Evolutionary conservation across 1,140 invertebrate species (phyloP), one percentile per base, ranked within the genome.

Genomic region (Pectinophora gossypiella): DNA sequence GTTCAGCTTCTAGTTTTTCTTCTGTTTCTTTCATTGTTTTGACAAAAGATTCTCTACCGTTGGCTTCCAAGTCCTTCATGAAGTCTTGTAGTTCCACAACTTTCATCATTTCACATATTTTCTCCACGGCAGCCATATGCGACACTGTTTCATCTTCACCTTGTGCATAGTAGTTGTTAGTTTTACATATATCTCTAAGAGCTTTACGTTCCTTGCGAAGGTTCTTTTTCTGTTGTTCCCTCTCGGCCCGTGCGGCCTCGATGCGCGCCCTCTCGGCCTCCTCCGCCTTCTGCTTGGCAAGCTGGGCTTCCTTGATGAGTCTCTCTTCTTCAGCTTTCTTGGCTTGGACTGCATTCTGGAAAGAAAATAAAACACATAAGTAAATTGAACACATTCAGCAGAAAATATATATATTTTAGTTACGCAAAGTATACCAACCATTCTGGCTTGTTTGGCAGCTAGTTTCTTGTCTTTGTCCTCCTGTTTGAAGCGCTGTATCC

Each of bases 401-500:
- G n/a, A n/a, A n/a, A n/a, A n/a, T n/a, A n/a, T n/a, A n/a, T n/a
- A n/a, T n/a, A n/a, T n/a, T n/a, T n/a, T n/a, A n/a, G n/a, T n/a
- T n/a, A n/a, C n/a, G n/a, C n/a, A n/a, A n/a, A n/a, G n/a, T n/a
- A 32, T 21, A 52, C 40, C 59, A 76, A 89, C 87, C 86, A 87
- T 95, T 87, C 95, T 96, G 0, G 97, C 97, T 60, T 93, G 90
- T 75, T 99, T 99, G 0, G 92, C 91, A 1, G 96, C 96, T 23
- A 94, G 88, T 84, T 98, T 99, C 56, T 92, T 93, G 61, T 98
- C 94, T 70, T 96, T 97, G 58, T 99, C 97, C 44, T 98, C 96
- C 69, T 98, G 95, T 74, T 96, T 98, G 78, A 99, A 99, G 64
- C 93, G 93, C 38, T 90, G 91, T 66, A 99, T 96, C 60, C 98